These are phyloP conservation scores for Chloebia gouldiae DNA, from an alignment of 2,113 vertebrate species.

Conservation along the genomic window DNA sequence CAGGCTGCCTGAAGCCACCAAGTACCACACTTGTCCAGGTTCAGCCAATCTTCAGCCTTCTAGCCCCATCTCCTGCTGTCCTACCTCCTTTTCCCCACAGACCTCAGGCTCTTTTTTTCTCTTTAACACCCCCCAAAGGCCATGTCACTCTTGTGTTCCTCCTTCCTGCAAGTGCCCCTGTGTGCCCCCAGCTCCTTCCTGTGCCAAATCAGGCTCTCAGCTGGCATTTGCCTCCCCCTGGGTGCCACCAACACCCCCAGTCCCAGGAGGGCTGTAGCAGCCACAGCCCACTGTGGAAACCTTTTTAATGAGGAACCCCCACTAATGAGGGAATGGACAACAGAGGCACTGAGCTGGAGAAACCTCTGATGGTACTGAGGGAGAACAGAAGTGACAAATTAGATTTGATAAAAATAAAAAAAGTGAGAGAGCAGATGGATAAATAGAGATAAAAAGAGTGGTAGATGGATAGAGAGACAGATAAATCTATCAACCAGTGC, in stretches of 20 bases:
- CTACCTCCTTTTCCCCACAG: neutral
- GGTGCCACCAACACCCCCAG: neutral
- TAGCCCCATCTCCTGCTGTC: neutral
- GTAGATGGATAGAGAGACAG: neutral
- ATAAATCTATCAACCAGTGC: neutral
- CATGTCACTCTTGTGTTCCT: accelerated
- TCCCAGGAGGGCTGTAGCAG: neutral
- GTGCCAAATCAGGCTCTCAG: neutral
- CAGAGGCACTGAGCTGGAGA: neutral
- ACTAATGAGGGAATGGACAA: neutral
- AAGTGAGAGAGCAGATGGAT: neutral
- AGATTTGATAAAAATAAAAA: neutral
- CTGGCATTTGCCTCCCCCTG: accelerated
- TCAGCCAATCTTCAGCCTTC: neutral
- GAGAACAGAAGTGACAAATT: neutral
- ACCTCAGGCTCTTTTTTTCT: neutral
- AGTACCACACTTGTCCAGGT: neutral
- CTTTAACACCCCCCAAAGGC: neutral
- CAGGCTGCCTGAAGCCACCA: neutral
- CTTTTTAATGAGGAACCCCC: neutral
- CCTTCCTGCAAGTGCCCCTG: neutral
- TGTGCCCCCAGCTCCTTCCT: neutral
- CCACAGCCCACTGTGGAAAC: neutral
- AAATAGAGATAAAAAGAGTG: neutral
- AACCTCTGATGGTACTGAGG: accelerated